Conservation (phyloP, 1,140 invertebrate species). For the Papilio aristodemus region DNA sequence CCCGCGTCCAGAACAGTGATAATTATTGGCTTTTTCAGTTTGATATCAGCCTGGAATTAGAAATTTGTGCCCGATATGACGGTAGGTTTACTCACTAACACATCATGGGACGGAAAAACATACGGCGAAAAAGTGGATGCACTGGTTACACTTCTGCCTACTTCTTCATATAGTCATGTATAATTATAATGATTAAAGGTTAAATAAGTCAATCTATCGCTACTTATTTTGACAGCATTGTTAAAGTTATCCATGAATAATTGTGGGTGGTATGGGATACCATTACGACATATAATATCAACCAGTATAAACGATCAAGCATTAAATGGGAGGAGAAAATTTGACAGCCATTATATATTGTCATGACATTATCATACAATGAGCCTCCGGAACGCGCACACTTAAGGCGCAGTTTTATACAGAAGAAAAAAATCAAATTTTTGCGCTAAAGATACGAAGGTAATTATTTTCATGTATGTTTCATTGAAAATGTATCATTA, state of each 20-base stretch:
- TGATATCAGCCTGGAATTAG: too few species aligned
- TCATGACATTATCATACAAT: slow-evolving; percentile 67
- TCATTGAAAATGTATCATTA: too few species aligned
- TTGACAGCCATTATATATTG: slow-evolving; percentile 50
- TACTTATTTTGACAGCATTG: slow-evolving; percentile 35
- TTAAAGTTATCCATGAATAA: slow-evolving; percentile 34
- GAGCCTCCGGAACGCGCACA: slow-evolving; percentile 46
- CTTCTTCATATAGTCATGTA: too few species aligned
- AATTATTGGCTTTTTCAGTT: too few species aligned
- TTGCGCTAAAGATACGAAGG: neutral
- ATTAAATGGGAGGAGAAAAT: slow-evolving; percentile 58
- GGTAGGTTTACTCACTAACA: too few species aligned
- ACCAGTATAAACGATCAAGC: slow-evolving; percentile 50
- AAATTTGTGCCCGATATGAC: too few species aligned
- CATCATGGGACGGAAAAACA: too few species aligned
- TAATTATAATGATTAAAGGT: neutral
- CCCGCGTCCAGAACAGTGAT: too few species aligned
- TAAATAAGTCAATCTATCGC: slow-evolving; percentile 26
- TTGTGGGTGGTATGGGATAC: slow-evolving; percentile 45
- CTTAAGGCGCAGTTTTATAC: slow-evolving; percentile 13
- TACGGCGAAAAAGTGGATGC: too few species aligned
- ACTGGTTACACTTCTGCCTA: too few species aligned
- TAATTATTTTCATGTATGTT: too few species aligned
- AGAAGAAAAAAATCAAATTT: neutral
- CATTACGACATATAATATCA: slow-evolving; percentile 43